A percentile compares a stretch with the other conserved stretches of the same genome.
Conservation (phyloP, 64 coral and sea anemone species). For the Montipora sp. region DNA sequence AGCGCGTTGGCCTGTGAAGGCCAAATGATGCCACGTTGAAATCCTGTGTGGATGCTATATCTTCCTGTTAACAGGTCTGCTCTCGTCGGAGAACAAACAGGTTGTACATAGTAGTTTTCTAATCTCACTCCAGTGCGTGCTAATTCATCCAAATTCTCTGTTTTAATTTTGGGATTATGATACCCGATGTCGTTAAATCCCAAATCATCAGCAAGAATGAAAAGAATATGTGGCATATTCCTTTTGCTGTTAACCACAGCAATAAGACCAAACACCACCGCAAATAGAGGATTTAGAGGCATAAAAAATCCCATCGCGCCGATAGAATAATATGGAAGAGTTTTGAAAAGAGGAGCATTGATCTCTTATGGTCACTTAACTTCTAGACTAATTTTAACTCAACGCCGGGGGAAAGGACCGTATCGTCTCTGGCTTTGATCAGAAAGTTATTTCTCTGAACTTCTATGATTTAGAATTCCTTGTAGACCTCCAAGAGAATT, state of each 20-base stretch:
- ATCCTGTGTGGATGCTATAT: slow-evolving; percentile 69
- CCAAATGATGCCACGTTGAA: slow-evolving; percentile 64
- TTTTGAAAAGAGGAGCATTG: background rate
- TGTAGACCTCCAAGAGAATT: no score
- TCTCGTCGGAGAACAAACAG: slow-evolving; percentile 70
- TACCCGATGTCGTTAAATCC: slow-evolving; percentile 76
- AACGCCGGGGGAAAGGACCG: no score
- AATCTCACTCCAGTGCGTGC: slow-evolving; percentile 55
- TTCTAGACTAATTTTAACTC: no score
- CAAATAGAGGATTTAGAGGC: background rate
- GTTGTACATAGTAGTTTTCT: slow-evolving; percentile 77
- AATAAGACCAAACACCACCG: background rate
- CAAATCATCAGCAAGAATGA: slow-evolving; percentile 66
- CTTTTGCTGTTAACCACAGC: background rate
- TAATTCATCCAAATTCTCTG: slow-evolving; percentile 53
- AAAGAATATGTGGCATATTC: slow-evolving; percentile 47
- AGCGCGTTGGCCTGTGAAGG: slow-evolving; percentile 61
- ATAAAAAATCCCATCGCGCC: background rate
- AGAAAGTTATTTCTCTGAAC: no score
- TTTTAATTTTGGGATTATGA: slow-evolving; percentile 60
- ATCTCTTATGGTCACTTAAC: no score
- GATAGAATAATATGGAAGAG: background rate
- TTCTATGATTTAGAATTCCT: no score
- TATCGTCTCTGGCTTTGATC: no score
- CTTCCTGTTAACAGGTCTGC: slow-evolving; percentile 56